Evolutionary conservation across 2,113 vertebrate species (phyloP).

Genomic region (Brachionichthys hirsutus): DNA sequence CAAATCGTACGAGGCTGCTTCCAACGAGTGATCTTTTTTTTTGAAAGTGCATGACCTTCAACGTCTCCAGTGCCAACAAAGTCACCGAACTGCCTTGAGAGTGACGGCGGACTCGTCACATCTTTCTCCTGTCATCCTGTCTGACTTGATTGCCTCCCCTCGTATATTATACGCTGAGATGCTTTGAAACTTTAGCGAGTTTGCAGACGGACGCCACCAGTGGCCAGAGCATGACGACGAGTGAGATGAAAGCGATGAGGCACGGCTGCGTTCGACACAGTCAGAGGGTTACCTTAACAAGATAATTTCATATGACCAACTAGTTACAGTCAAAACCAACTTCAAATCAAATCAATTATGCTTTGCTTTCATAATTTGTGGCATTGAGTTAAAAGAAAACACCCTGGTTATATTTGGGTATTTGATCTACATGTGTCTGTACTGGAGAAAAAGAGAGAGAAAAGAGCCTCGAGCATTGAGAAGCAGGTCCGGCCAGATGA

Average conservation of each 20-base stretch:
- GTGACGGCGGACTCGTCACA: constrained; percentile 9
- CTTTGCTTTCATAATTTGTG: constrained; percentile 6
- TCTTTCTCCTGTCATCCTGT: constrained; percentile 16
- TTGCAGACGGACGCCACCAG: background rate
- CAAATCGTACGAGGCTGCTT: constrained; percentile 33
- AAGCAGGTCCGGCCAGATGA: constrained; percentile 36
- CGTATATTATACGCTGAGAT: constrained; percentile 17
- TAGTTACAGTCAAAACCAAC: constrained; percentile 66
- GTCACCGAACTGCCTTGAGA: constrained; percentile 24
- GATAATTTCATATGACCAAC: constrained; percentile 70
- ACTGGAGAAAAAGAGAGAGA: background rate
- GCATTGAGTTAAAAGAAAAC: background rate
- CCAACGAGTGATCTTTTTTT: constrained; percentile 33
- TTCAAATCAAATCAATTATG: constrained; percentile 54
- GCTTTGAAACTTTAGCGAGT: background rate
- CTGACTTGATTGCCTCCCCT: constrained; percentile 10
- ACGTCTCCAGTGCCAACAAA: constrained; percentile 21
- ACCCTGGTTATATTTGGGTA: background rate
- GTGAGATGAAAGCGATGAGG: constrained; percentile 36
- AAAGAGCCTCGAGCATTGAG: constrained; percentile 9
- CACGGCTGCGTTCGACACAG: constrained; percentile 59
- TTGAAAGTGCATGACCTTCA: constrained; percentile 50
- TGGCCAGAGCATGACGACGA: constrained; percentile 6
- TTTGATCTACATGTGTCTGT: background rate
- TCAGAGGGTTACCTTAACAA: constrained; percentile 62